phyloP scores from a whole-genome alignment of 2,113 vertebrate species.

The Anser brachyrhynchus region DNA sequence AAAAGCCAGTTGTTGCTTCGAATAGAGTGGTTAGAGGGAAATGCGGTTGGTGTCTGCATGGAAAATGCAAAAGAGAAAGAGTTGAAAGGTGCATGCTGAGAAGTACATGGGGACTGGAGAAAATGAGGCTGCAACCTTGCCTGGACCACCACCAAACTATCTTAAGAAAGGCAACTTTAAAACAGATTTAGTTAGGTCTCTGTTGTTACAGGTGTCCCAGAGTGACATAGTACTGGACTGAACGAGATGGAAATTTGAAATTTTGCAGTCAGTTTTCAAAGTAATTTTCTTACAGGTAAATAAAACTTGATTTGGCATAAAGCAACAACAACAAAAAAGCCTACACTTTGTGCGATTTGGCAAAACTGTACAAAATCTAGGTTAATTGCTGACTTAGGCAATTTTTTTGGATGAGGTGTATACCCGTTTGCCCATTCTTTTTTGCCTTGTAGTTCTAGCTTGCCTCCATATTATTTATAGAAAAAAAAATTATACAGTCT shows the following conservation, averaged over 20 bases:
- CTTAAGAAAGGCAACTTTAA: background rate
- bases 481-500: background rate
- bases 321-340: background rate
- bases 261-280: background rate
- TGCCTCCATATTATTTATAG: slow-evolving; percentile 8
- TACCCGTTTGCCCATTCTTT: background rate
- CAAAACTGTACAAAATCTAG: background rate
- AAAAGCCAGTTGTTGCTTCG: background rate
- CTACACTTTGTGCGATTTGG: background rate
- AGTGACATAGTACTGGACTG: background rate
- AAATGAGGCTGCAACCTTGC: background rate
- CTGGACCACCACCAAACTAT: background rate
- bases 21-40: background rate
- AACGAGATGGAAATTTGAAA: background rate
- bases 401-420: background rate
- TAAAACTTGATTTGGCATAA: background rate
- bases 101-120: background rate
- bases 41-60: background rate
- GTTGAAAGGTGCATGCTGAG: rapidly evolving
- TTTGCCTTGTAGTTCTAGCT: background rate
- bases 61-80: background rate
- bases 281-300: background rate
- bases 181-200: background rate
- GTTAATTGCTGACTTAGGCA: background rate
- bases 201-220: background rate